Base-by-base conservation (phyloP, 2,888 invertebrate genomes). In the Imbricaverruca yamaguchii region DNA sequence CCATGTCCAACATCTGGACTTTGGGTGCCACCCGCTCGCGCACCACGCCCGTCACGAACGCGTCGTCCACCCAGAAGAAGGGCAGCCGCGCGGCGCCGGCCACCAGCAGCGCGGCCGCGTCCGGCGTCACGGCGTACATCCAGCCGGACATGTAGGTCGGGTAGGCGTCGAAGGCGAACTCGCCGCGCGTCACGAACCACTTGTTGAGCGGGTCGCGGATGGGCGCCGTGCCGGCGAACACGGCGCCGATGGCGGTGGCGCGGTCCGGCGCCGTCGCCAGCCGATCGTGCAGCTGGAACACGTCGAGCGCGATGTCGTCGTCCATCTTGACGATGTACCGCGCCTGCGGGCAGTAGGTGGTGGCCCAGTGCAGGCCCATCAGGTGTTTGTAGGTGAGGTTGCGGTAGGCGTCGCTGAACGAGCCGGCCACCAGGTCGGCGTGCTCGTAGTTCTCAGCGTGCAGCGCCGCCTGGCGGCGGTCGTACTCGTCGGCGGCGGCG, bases 1-100 rank as follows among this genome's bases (percentile, higher is more conserved):
- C 25, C 3, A 67, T n/a, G 67, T 67, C 67, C 12, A 67, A 9
- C 23, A 67, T 25, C 12, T 8, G 23, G 25, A 67, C 13, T 10
- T 67, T n/a, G 23, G 23, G 67, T 13, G 25, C 67, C 23, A 6
- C 53, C 53, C 21, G 53, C 21, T 74, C 10, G 0, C 74, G 74
- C 21, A 74, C 18, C 53, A 74, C 55, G 21, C 74, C 74, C 53
- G 74, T 96, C 0, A 96, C 88, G 86, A 92, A 93, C 78, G 93
- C 92, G 86, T 97, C 96, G 86, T 97, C 96, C 82, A 96, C 94
- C 96, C 96, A 96, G 88, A 96, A 96, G 85, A 92, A 93, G 25
- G 90, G 88, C n/a, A 18, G 18, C 8, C 2, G 15, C 13, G 10
- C 10, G 74, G 55, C 21, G 53, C 53, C 74, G 65, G 90, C 84